Conservation (phyloP, 2,113 vertebrate species). For the Eolophus roseicapilla region DNA sequence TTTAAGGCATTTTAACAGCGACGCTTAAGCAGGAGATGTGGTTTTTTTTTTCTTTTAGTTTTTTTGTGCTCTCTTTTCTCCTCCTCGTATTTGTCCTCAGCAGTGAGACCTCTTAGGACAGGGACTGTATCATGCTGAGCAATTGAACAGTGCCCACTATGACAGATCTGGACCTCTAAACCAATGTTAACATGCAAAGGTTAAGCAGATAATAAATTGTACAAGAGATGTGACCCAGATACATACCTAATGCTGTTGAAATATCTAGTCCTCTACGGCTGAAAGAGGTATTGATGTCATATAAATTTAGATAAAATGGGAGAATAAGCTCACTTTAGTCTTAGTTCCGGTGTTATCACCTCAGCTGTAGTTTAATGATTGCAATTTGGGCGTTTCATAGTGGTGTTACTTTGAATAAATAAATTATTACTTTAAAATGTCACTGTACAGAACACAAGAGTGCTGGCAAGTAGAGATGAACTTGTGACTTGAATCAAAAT, state of each 20-base stretch:
- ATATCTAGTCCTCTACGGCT: neutral
- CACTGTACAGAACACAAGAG: neutral
- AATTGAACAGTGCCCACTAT: neutral
- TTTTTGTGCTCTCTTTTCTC: neutral
- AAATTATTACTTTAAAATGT: neutral
- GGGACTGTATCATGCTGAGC: neutral
- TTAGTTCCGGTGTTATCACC: neutral
- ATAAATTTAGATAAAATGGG: neutral
- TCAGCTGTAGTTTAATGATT: neutral
- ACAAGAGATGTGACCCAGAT: neutral
- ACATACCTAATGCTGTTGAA: neutral
- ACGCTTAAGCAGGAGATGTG: neutral
- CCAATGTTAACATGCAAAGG: neutral
- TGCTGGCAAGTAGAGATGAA: neutral
- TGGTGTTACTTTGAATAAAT: neutral
- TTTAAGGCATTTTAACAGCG: neutral
- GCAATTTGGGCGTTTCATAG: neutral
- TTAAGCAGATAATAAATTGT: neutral
- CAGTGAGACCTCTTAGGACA: neutral
- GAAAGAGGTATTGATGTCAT: neutral
- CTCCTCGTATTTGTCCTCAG: neutral
- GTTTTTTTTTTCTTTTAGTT: rapidly evolving
- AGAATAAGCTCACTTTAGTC: neutral
- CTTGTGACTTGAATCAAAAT: neutral
- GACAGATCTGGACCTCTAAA: neutral